Base-by-base conservation (phyloP, 1,140 invertebrate species). In the Philaenus spumarius region DNA sequence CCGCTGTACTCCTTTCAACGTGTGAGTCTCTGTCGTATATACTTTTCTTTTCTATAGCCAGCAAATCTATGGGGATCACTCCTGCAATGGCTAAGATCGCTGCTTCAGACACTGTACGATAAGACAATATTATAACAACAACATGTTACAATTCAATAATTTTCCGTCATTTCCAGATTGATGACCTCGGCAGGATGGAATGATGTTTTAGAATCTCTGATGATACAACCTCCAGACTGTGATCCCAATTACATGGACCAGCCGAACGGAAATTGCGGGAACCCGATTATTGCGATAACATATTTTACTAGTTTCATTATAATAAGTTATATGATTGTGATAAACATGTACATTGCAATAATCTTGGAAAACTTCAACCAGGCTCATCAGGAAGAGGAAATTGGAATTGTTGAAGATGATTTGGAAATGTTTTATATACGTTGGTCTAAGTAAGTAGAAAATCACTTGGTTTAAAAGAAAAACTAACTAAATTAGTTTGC, bases 331-430 rank as follows among this genome's bases (percentile, higher is more conserved):
- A 92, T 97, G 86, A 95, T 97, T 67, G 90, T 97, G 51, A 95
- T 97, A 68, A 97, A 97, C 78, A 96, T 97, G 93, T 97, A 97
- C 78, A 97, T 97, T 70, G 94, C 94, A 58, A 94, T 97, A 60
- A 96, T 97, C 69, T 79, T 97, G 63, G 94, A 97, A 73, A 97
- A 97, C 73, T 97, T 97, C 75, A 95, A 94, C 75, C 93, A 96
- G 74, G 94, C 94, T 14, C 93, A 97, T 75, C 90, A 95, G 70
- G 93, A 97, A 66, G 94, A 97, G 74, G 93, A 96, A 72, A 92
- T 94, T 66, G 95, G 95, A 45, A 95, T 97, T 51, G 94, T 96
- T 35, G 93, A 97, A 72, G 94, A 97, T 74, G 95, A 97, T 74
- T 79, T 97, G 65, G 93, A 97, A 75, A 96, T 96, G 93, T 97